Evolutionary conservation across 2,888 invertebrate species (phyloP).

Genomic region (Lamellibrachia satsuma): DNA sequence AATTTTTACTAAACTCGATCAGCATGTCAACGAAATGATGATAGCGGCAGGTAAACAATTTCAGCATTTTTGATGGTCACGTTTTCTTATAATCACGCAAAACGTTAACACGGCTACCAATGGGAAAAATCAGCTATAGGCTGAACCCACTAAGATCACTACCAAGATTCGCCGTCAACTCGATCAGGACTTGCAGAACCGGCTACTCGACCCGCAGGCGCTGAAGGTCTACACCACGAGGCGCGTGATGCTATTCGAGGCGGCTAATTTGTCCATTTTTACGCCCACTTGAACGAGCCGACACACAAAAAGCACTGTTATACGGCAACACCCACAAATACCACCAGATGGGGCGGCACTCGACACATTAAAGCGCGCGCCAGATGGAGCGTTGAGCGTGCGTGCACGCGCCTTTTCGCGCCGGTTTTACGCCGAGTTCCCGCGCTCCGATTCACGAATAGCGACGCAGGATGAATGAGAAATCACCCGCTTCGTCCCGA

Average conservation of each 20-base stretch:
- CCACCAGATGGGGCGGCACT: constrained; percentile 17
- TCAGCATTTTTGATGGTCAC: too few species aligned
- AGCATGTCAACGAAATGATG: too few species aligned
- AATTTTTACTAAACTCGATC: too few species aligned
- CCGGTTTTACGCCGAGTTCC: not conserved
- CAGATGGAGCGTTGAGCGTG: constrained; percentile 10
- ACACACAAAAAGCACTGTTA: constrained; percentile 17
- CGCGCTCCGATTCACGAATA: not conserved
- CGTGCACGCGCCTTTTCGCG: not conserved
- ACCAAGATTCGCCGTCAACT: not conserved
- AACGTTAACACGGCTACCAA: too few species aligned
- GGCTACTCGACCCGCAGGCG: not conserved
- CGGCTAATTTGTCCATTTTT: not conserved
- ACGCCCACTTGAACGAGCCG: constrained; percentile 9
- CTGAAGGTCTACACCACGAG: not conserved
- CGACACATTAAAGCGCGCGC: not conserved
- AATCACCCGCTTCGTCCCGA: not conserved
- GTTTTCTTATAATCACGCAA: too few species aligned
- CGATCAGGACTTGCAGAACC: not conserved
- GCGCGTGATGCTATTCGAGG: not conserved
- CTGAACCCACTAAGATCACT: too few species aligned
- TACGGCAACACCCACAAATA: constrained; percentile 17
- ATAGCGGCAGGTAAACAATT: too few species aligned
- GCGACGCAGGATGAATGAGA: not conserved
- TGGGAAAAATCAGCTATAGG: too few species aligned